Conservation (phyloP, 2,113 vertebrate genomes). For the Megaceryle maxima region DNA sequence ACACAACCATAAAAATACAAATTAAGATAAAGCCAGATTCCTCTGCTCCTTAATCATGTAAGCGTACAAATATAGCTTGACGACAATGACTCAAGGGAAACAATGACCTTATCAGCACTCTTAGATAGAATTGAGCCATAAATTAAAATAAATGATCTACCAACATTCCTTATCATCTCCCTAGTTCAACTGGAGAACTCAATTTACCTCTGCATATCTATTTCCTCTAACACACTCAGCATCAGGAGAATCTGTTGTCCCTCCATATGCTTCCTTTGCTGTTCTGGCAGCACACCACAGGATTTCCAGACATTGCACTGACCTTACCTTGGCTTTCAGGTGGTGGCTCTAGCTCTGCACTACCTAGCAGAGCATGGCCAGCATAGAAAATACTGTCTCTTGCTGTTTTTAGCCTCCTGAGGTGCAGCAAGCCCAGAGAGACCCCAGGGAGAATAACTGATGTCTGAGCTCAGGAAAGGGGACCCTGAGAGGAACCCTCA, state of each 20-base stretch:
- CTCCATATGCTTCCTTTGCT: background rate
- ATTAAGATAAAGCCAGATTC: constrained; percentile 76
- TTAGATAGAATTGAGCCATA: constrained; percentile 70
- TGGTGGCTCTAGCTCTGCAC: background rate
- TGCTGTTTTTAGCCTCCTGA: background rate
- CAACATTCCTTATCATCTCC: constrained; percentile 49
- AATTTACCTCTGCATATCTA: background rate
- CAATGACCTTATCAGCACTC: constrained; percentile 74
- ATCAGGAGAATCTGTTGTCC: background rate
- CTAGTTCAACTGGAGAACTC: constrained; percentile 24
- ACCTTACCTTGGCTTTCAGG: background rate
- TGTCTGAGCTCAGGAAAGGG: accelerated
- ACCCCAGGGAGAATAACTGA: background rate
- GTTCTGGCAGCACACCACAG: background rate
- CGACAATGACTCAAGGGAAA: constrained; percentile 73
- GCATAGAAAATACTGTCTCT: background rate
- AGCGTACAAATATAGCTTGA: constrained; percentile 64
- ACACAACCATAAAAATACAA: constrained; percentile 62
- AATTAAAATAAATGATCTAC: constrained; percentile 70
- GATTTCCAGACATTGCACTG: background rate
- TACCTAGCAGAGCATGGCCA: background rate
- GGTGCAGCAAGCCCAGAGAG: background rate
- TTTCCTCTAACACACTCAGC: constrained; percentile 15
- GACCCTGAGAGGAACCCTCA: accelerated
- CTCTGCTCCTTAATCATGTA: constrained; percentile 73